Evolutionary conservation across 2,797 vertebrate genomes (phyloP), one percentile per base, ranked within the genome.

Genomic region (Pseudochirops cupreus): DNA sequence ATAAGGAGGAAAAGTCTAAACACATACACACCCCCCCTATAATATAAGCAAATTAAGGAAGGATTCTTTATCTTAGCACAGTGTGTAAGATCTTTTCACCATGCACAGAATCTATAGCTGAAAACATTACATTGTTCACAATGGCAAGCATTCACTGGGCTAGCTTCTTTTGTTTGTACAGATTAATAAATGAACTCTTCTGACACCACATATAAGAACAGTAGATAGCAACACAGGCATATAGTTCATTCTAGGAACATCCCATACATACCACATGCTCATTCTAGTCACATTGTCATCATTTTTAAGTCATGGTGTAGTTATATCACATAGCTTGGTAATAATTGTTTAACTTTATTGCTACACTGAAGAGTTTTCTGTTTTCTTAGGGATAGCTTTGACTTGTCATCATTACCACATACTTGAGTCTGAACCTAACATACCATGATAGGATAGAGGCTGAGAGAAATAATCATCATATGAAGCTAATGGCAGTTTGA

Each of bases 311-410:
- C 98, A 98, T 95, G 97, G 97, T 98, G 97, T 98, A 98, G 97
- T 98, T 92, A 39, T 96, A 98, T 98, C 97, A 97, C 96, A 98
- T 98, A 98, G 95, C 93, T 97, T 97, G 96, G 94, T 96, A 98
- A 98, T 98, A 98, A 98, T 98, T 98, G 98, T 98, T 98, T 98
- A 98, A 97, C 98, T 98, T 99, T 97, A 97, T 98, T 98, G 96
- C 97, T 98, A 98, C 98, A 97, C 94, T 89, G 97, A 98, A 98
- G 97, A 98, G 97, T 98, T 33, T 98, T 98, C 97, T 99, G 95
- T 98, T 98, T 98, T 98, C 97, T 98, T 96, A 98, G 92, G 97
- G 96, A 98, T 97, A 97, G 97, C 97, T 98, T 98, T 97, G 97
- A 97, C 94, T 97, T 97, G 95, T 98, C 97, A 97, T 97, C 97